Conservation (phyloP, 2,797 vertebrate species). For the Ambastaia sidthimunki region DNA sequence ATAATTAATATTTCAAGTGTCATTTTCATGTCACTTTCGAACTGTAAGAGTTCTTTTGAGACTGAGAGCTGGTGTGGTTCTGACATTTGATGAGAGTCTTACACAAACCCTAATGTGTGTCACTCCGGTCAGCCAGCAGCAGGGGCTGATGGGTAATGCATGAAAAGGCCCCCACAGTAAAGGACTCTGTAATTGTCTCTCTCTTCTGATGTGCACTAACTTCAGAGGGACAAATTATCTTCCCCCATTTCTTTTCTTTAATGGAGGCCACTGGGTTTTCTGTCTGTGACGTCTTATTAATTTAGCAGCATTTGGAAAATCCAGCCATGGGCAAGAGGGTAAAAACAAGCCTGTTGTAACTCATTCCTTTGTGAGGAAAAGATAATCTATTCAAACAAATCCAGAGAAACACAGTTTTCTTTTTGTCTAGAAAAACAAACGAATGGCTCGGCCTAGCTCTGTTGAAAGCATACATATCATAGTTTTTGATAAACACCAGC, state of each 20-base stretch:
- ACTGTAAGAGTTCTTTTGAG: too few relatives aligned
- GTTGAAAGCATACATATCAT: conserved; percentile 53
- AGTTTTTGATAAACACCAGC: conserved; percentile 47
- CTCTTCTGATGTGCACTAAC: conserved; percentile 43
- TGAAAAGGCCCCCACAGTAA: conserved; percentile 10
- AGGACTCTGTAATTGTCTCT: conserved; percentile 51
- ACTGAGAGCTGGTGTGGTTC: not conserved
- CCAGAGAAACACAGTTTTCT: conserved; percentile 23
- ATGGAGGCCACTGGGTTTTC: conserved; percentile 45
- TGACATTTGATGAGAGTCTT: conserved; percentile 47
- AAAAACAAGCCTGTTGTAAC: conserved; percentile 16
- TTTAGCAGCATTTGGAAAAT: conserved; percentile 25
- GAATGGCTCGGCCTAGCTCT: conserved; percentile 6
- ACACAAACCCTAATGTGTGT: not conserved
- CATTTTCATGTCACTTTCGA: too few relatives aligned
- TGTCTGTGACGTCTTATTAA: conserved; percentile 47
- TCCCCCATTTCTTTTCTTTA: conserved; percentile 61
- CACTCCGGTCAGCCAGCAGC: conserved; percentile 8
- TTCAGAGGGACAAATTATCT: conserved; percentile 55
- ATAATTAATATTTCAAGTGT: too few relatives aligned
- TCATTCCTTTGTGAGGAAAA: conserved; percentile 15
- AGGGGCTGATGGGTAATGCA: conserved; percentile 50
- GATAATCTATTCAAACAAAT: conserved; percentile 49
- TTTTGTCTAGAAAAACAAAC: conserved; percentile 50
- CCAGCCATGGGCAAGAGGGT: conserved; percentile 2